Evolutionary conservation across 1,140 invertebrate species (phyloP).

Genomic region (Drosophila erecta): DNA sequence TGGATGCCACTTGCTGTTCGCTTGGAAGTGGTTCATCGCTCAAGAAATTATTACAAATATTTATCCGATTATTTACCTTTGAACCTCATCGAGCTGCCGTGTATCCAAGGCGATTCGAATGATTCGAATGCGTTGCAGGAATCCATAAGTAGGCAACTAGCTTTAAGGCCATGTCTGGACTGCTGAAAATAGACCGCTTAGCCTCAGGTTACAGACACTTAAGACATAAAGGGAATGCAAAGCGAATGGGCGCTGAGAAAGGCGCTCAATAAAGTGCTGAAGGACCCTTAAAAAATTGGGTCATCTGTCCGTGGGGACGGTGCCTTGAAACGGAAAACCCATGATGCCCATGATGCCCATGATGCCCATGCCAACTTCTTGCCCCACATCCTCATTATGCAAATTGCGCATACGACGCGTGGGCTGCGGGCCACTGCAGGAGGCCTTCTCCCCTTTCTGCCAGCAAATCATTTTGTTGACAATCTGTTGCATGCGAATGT

Average conservation of each 20-base stretch:
- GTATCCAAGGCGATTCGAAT: conserved; percentile 15
- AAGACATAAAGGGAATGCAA: conserved; percentile 38
- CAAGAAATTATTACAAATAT: conserved; percentile 60
- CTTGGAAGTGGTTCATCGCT: conserved; percentile 23
- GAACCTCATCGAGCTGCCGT: conserved; percentile 33
- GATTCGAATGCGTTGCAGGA: conserved; percentile 32
- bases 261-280: conserved; percentile 26
- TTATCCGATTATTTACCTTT: conserved; percentile 77
- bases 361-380: conserved; percentile 7
- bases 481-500: conserved; percentile 65
- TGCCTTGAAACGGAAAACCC: conserved; percentile 22
- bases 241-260: conserved; percentile 1
- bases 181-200: conserved; percentile 52
- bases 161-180: conserved; percentile 67
- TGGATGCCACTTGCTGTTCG: conserved; percentile 28
- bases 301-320: conserved; percentile 37
- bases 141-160: conserved; percentile 56
- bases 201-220: conserved; percentile 71
- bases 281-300: conserved; percentile 61
- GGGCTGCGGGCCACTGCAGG: conserved; percentile 33
- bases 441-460: conserved; percentile 41
- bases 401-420: conserved; percentile 75
- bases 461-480: conserved; percentile 53
- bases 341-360: no score
- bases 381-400: conserved; percentile 60